Conservation (phyloP, 92 coral and sea anemone genomes). For the Siderastrea siderea region DNA sequence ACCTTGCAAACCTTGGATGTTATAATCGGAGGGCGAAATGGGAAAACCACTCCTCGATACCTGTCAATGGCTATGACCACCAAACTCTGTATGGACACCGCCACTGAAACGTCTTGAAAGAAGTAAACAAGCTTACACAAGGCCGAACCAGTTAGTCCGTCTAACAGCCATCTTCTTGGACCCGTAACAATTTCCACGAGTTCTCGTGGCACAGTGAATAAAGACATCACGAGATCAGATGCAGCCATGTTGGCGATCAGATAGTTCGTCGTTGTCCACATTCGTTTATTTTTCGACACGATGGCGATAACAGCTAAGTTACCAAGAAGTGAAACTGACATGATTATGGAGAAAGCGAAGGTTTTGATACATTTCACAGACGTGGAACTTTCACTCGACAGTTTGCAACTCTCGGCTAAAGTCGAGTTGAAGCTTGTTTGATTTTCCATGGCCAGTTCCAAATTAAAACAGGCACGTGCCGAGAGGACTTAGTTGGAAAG, state of each 20-base stretch:
- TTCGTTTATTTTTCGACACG: no score
- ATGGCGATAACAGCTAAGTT: slow-evolving; percentile 42
- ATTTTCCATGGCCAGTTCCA: slow-evolving; percentile 2
- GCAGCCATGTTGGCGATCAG: slow-evolving; percentile 40
- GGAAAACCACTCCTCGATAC: no score
- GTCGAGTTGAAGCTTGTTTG: background rate
- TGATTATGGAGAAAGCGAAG: slow-evolving; percentile 30
- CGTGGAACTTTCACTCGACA: background rate
- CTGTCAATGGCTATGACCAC: no score
- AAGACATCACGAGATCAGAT: slow-evolving; percentile 43
- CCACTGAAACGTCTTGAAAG: no score
- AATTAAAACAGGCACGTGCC: background rate
- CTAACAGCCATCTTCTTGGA: slow-evolving; percentile 28
- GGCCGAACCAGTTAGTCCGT: slow-evolving; percentile 9
- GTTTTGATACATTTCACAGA: background rate
- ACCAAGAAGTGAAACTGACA: slow-evolving; percentile 49
- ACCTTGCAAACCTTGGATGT: no score
- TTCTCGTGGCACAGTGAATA: background rate
- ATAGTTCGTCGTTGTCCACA: no score
- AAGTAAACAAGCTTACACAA: no score
- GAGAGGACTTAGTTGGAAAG: background rate
- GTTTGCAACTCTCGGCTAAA: background rate
- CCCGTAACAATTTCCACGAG: slow-evolving; percentile 38
- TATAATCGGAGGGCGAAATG: no score
- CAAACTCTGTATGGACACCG: no score